These are phyloP conservation scores for Bombus sibiricus DNA, from an alignment of 1,140 invertebrate species.

Conservation along the genomic window DNA sequence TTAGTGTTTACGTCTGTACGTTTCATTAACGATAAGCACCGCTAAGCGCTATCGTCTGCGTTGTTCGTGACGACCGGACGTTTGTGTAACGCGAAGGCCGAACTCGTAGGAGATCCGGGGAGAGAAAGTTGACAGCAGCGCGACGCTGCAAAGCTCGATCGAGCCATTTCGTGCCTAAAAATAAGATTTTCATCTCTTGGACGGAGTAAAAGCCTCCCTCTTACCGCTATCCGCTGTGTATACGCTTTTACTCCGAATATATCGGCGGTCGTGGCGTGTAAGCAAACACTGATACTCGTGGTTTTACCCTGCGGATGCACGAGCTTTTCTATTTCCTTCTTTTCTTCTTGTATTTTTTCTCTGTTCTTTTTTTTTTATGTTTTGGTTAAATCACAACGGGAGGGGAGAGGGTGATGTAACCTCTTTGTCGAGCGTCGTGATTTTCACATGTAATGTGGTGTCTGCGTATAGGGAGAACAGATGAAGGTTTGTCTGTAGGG, in stretches of 20 bases:
- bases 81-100: slow-evolving; percentile 40
- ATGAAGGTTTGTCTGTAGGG: neutral
- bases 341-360: neutral
- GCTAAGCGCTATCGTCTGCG: slow-evolving; percentile 58
- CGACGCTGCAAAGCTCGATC: slow-evolving; percentile 1
- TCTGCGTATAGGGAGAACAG: neutral
- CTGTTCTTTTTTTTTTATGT: too few relatives aligned
- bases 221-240: neutral
- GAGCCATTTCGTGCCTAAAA: slow-evolving; percentile 26
- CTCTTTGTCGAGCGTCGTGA: neutral
- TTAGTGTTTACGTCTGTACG: slow-evolving; percentile 64
- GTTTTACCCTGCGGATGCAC: neutral
- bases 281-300: slow-evolving; percentile 22
- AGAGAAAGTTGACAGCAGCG: neutral
- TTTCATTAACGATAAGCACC: slow-evolving; percentile 66
- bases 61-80: slow-evolving; percentile 32
- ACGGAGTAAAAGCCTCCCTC: slow-evolving; percentile 17
- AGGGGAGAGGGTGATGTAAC: too few relatives aligned
- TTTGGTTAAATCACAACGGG: neutral
- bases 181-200: slow-evolving; percentile 17
- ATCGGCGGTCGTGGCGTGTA: neutral
- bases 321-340: neutral
- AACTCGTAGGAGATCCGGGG: neutral
- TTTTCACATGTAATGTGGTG: neutral
- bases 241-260: slow-evolving; percentile 20